Evolutionary conservation across 2,888 invertebrate species (phyloP).

Genomic region (Athetis lepigone): DNA sequence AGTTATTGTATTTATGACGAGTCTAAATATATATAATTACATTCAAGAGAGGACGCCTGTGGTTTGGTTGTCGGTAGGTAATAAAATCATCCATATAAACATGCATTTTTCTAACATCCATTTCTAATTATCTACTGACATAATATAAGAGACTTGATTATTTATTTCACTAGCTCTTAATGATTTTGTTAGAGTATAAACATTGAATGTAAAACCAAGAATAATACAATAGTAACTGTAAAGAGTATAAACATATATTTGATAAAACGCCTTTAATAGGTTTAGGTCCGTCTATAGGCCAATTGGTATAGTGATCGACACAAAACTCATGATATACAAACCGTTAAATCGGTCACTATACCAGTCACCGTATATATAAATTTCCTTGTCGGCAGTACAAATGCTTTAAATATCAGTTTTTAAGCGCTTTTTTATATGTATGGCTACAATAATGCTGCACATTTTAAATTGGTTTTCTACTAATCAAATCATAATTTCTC

Average conservation of each 20-base stretch:
- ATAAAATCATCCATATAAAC: slow-evolving; percentile 7
- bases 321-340: no score
- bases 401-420: no score
- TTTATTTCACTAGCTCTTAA: background rate
- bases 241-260: background rate
- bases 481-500: slow-evolving; percentile 73
- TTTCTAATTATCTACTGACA: slow-evolving; percentile 1
- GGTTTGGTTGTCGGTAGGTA: background rate
- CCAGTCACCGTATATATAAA: no score
- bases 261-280: background rate
- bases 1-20: slow-evolving; percentile 8
- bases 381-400: background rate
- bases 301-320: no score
- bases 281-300: no score
- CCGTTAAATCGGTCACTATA: no score
- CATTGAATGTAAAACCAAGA: slow-evolving; percentile 8
- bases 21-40: background rate
- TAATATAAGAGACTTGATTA: slow-evolving; percentile 1
- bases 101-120: background rate
- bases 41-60: background rate
- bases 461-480: slow-evolving; percentile 16
- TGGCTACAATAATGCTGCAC: slow-evolving; percentile 25
- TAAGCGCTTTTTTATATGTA: background rate
- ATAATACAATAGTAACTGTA: background rate
- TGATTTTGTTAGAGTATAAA: slow-evolving; percentile 9